Base-by-base conservation (phyloP, 2,888 invertebrate genomes). In the Melolontha melolontha region DNA sequence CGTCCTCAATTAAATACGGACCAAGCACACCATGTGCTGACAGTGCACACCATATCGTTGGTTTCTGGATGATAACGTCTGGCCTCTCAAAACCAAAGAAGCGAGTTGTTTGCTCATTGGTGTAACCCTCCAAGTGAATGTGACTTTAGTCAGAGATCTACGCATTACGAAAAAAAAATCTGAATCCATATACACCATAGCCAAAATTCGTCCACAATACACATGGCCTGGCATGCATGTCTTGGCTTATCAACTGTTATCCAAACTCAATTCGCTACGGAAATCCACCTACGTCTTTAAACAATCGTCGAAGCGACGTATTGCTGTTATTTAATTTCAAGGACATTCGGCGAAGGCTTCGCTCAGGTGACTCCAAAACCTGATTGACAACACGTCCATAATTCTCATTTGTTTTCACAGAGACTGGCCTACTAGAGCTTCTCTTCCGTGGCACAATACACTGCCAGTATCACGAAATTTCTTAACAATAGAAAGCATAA, bases 221-320 rank as follows among this genome's bases (percentile, higher is more conserved):
- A 6, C 29, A n/a, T 29, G 6, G 5, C 29, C 29, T 29, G 29
- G 6, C 29, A 47, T 47, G 16, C 47, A 14, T 14, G 1, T n/a
- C 47, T 12, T 47, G 47, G 47, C 1, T 47, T 14, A 1, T 47
- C 14, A 47, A 47, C 6, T 2, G 47, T 47, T 47, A 14, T 47
- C 47, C 14, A 14, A 47, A 2, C 47, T 47, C 12, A 47, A 47
- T 14, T 11, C 47, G 6, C 12, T 47, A 47, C 47, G 14, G 47
- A 47, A n/a, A 47, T 47, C 47, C 29, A 29, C 29, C 29, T 29
- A 29, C 29, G 29, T 29, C 29, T 29, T 29, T 29, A 29, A 29
- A 29, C 47, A 47, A 47, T 47, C 47, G 47, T 14, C 47, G 47
- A 47, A 47, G 47, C n/a, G n/a, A n/a, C n/a, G n/a, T n/a, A n/a